Conservation (phyloP, 2,888 invertebrate genomes). For the Conchocele bisecta region DNA sequence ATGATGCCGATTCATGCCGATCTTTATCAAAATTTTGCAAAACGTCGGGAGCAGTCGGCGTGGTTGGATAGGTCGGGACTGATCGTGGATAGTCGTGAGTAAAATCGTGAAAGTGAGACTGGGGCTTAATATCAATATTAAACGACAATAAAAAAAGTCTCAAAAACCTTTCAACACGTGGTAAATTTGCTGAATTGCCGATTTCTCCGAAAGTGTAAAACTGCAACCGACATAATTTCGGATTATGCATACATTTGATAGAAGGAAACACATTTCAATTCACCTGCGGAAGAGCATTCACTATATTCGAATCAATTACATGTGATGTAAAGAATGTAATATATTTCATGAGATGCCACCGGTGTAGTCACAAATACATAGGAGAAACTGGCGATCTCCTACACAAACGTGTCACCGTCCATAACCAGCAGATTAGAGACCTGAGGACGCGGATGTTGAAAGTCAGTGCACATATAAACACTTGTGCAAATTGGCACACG, state of each 20-base stretch:
- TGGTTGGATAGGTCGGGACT: too few species aligned
- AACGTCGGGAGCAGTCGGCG: too few species aligned
- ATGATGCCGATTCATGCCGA: too few species aligned
- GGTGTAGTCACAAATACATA: not conserved
- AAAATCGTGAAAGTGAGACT: too few species aligned
- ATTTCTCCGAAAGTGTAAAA: constrained; percentile 7
- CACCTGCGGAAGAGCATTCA: not conserved
- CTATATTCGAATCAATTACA: not conserved
- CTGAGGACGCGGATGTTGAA: not conserved
- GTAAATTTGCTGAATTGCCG: too few species aligned
- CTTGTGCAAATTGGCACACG: not conserved
- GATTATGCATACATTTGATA: constrained; percentile 4
- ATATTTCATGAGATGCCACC: constrained; percentile 2
- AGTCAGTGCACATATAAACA: not conserved
- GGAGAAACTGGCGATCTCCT: not conserved
- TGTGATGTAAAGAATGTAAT: constrained; percentile 6
- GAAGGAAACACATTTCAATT: not conserved
- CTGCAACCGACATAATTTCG: constrained; percentile 1
- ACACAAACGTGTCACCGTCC: not conserved
- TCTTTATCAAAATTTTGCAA: too few species aligned
- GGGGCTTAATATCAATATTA: too few species aligned
- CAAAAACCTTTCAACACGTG: too few species aligned
- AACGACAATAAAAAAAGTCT: too few species aligned
- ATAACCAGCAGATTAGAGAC: constrained; percentile 1
- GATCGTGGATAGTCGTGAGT: too few species aligned